Conservation (phyloP, 2,888 invertebrate genomes). For the Coleophora flavipennella region DNA sequence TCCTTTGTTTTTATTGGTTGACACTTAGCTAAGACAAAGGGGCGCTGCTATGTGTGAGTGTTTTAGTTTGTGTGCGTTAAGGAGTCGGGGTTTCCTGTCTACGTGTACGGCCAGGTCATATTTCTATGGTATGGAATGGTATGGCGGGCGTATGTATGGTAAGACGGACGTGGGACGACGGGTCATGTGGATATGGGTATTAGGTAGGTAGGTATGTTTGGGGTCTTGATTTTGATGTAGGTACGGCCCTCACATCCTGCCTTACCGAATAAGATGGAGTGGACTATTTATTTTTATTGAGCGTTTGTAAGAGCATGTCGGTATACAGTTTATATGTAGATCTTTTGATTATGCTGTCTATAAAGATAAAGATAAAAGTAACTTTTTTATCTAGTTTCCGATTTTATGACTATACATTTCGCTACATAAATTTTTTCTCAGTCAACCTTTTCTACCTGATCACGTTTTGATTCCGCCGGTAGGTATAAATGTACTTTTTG, state of each 20-base stretch:
- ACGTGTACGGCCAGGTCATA: conserved; percentile 22
- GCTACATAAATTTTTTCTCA: too few species aligned
- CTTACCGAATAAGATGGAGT: conserved; percentile 35
- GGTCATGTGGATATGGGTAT: conserved; percentile 24
- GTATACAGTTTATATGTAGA: too few species aligned
- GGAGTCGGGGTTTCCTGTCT: conserved; percentile 54
- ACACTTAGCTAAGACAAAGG: conserved; percentile 74
- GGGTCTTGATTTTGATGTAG: conserved; percentile 62
- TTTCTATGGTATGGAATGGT: conserved; percentile 5
- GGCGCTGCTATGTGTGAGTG: conserved; percentile 59
- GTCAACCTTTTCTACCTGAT: too few species aligned
- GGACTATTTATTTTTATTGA: conserved; percentile 47
- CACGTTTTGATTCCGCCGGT: conserved; percentile 5
- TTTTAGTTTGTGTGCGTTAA: conserved; percentile 60
- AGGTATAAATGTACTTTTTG: background rate
- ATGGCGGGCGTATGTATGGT: too few species aligned
- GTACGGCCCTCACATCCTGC: conserved; percentile 47
- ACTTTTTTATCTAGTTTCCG: too few species aligned
- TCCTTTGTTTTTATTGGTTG: conserved; percentile 74
- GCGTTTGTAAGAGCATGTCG: conserved; percentile 1
- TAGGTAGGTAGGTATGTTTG: conserved; percentile 29
- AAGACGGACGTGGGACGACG: conserved; percentile 36
- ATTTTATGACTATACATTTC: too few species aligned
- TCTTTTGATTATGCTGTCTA: too few species aligned
- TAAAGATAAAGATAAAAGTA: too few species aligned